Evolutionary conservation across 2,888 invertebrate genomes (phyloP).

Genomic region (Cantharis nigra): DNA sequence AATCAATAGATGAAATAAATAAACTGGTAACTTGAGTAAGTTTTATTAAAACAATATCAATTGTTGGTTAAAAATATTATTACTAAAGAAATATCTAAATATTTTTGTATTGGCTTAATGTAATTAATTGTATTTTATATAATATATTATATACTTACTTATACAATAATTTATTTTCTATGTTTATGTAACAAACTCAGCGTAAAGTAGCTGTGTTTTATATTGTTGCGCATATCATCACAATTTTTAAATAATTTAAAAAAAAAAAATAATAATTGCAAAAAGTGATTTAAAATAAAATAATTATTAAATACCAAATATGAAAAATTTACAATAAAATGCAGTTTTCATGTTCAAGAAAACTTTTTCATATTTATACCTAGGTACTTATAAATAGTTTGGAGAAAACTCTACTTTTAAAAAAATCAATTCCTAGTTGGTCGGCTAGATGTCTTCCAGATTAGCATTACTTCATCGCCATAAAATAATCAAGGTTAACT

Average conservation of each 20-base stretch:
- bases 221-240: background rate
- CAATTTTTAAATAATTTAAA: background rate
- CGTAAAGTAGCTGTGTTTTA: background rate
- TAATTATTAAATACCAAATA: background rate
- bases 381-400: background rate
- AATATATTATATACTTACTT: no score
- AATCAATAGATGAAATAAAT: background rate
- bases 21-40: background rate
- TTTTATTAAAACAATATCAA: background rate
- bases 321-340: no score
- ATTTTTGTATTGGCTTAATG: background rate
- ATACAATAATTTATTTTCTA: background rate
- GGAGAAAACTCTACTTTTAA: background rate
- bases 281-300: background rate
- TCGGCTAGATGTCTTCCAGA: background rate
- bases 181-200: background rate
- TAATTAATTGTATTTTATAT: background rate
- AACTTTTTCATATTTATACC: no score
- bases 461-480: background rate
- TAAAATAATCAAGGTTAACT: constrained; percentile 7
- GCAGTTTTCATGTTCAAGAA: no score
- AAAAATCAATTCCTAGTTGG: background rate
- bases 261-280: no score
- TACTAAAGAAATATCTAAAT: background rate
- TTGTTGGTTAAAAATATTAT: background rate